Evolutionary conservation across 2,113 vertebrate genomes (phyloP).

Genomic region (Lophochroa leadbeateri): DNA sequence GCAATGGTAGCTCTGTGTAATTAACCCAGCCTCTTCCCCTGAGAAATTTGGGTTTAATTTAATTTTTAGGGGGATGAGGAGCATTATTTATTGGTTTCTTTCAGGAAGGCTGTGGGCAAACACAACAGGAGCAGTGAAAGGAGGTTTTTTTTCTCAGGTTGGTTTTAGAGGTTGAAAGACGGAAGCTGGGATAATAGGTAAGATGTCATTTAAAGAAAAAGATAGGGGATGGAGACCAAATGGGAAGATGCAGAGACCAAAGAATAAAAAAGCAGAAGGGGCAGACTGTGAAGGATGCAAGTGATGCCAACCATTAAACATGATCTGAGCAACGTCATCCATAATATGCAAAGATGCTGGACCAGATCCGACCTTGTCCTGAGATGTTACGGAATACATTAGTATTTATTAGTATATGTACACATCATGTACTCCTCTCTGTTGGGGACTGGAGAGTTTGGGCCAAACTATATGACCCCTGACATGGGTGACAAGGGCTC

Average conservation of each 20-base stretch:
- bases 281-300: background rate
- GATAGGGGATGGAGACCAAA: background rate
- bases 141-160: background rate
- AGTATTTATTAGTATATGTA: rapidly evolving
- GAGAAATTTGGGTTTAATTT: constrained; percentile 60
- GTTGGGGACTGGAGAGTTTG: background rate
- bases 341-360: background rate
- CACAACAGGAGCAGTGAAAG: background rate
- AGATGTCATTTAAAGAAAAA: background rate
- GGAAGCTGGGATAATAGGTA: background rate
- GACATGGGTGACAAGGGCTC: background rate
- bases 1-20: constrained; percentile 49
- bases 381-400: background rate
- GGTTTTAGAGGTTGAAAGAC: background rate
- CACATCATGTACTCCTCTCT: rapidly evolving
- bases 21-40: constrained; percentile 50
- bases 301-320: background rate
- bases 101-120: constrained; percentile 16
- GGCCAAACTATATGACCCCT: background rate
- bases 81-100: constrained; percentile 40
- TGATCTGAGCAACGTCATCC: background rate
- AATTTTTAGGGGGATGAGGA: constrained; percentile 50
- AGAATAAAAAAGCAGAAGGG: background rate
- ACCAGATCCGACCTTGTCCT: background rate
- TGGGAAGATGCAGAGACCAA: background rate